phyloP scores from a whole-genome alignment of 2,797 vertebrate species.

The Acanthurus lineatus region DNA sequence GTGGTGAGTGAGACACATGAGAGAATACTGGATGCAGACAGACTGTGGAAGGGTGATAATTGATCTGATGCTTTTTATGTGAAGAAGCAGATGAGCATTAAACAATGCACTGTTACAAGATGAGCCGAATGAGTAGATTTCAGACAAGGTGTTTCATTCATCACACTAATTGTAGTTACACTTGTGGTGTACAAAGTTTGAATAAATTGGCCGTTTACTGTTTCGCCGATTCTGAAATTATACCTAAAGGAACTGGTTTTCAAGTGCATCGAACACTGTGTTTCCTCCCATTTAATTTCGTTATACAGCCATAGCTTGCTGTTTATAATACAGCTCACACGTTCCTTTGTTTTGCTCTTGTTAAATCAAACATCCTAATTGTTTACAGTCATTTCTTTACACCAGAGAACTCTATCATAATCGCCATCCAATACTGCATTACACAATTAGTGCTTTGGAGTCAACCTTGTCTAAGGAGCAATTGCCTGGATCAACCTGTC shows the following conservation, averaged over 20 bases:
- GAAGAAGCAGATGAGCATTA: conserved; percentile 45
- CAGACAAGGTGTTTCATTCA: conserved; percentile 48
- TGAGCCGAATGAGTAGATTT: conserved; percentile 38
- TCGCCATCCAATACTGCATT: conserved; percentile 44
- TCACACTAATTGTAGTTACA: conserved; percentile 51
- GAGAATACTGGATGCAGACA: conserved; percentile 56
- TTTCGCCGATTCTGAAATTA: conserved; percentile 40
- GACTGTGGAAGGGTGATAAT: conserved; percentile 36
- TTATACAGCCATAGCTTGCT: conserved; percentile 4
- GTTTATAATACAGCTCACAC: conserved; percentile 12
- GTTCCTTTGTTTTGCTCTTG: conserved; percentile 17
- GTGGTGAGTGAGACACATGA: conserved; percentile 66
- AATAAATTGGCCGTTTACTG: conserved; percentile 37
- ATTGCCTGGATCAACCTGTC: conserved; percentile 78
- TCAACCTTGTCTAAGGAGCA: conserved; percentile 68
- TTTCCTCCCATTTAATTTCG: conserved; percentile 10
- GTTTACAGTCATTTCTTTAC: conserved; percentile 31
- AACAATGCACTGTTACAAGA: conserved; percentile 45
- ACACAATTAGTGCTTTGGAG: conserved; percentile 62
- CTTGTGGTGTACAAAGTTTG: conserved; percentile 31
- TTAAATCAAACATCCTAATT: conserved; percentile 28
- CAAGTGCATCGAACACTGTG: conserved; percentile 11
- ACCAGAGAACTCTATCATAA: conserved; percentile 43
- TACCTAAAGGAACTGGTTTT: conserved; percentile 33
- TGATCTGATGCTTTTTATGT: conserved; percentile 64